Base-by-base conservation (phyloP, 1,140 invertebrate species). In the Probaryconus sp. region DNA sequence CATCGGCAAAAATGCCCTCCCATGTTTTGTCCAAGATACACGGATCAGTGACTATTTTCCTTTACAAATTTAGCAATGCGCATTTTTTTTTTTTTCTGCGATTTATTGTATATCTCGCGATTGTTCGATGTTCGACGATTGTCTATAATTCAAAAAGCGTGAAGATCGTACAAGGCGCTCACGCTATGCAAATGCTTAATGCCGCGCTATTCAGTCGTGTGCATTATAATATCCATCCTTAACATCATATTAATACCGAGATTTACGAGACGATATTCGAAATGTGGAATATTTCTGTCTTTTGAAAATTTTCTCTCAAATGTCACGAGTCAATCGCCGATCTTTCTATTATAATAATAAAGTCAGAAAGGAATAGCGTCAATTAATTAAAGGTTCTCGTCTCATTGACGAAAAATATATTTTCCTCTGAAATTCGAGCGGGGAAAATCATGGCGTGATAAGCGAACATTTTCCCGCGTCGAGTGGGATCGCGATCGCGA, bases 401-500 rank as follows among this genome's bases (percentile, higher is more conserved):
- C 24, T 55, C 35, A 40, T 37, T 68, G 60, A 60, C 38, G 28
- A 60, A 47, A 56, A 61, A 53, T 67, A 68, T 53, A 63, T 47
- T n/a, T n/a, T n/a, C n/a, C n/a, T n/a, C n/a, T n/a, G n/a, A n/a
- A n/a, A 35, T 43, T 75, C 26, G 33, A 21, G 14, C n/a, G 5
- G 24, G 9, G 5, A 3, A 40, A 3, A 24, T 7, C 10, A 10
- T 21, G n/a, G 45, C 33, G 16, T 51, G 38, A 37, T 51, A 60
- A 60, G 7, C 21, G 11, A 9, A 3, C 10, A 42, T 60, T 71
- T 74, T 67, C 30, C 56, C 35, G 55, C 53, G 37, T 69, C 38
- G 47, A 58, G 42, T 77, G 28, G 63, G 45, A 33, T 70, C 40
- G 16, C 53, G 67, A 77, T 78, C 51, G 58, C 69, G 71, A 82